Conservation (phyloP, 2,113 vertebrate species). For the Cricetomys ansorgei region DNA sequence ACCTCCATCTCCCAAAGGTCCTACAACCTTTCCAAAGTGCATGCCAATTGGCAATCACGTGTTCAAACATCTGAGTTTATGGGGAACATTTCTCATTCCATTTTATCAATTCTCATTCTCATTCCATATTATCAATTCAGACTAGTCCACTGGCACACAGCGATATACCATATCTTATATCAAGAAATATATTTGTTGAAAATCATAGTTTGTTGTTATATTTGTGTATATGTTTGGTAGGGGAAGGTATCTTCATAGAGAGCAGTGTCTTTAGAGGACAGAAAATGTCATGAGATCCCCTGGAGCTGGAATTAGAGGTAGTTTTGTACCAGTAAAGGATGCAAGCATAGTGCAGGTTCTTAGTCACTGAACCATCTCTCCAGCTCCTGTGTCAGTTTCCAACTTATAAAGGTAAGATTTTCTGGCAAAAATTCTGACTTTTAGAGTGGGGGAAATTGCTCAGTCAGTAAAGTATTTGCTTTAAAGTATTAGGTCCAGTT, state of each 20-base stretch:
- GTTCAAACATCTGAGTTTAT: neutral
- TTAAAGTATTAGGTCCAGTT: too few relatives aligned
- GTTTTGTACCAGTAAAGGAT: too few relatives aligned
- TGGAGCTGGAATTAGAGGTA: neutral
- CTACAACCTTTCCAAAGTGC: neutral
- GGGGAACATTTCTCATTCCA: neutral
- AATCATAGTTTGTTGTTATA: neutral
- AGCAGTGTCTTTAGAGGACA: neutral
- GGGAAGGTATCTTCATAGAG: too few relatives aligned
- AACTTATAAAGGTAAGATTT: neutral
- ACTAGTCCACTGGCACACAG: neutral
- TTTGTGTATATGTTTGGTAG: neutral
- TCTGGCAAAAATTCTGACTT: neutral
- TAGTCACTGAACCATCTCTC: neutral
- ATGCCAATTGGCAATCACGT: neutral
- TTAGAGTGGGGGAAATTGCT: neutral
- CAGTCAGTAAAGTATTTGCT: neutral
- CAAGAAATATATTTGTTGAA: neutral
- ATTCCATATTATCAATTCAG: neutral
- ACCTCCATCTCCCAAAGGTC: neutral
- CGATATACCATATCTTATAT: neutral
- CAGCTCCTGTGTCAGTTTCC: neutral
- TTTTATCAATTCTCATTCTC: neutral
- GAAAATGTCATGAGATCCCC: neutral
- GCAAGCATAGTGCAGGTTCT: fast-evolving